A percentile compares a stretch with the other conserved stretches of the same genome.
phyloP scores from a whole-genome alignment of 2,888 invertebrate genomes.

The Flabesymbios commensalis region DNA sequence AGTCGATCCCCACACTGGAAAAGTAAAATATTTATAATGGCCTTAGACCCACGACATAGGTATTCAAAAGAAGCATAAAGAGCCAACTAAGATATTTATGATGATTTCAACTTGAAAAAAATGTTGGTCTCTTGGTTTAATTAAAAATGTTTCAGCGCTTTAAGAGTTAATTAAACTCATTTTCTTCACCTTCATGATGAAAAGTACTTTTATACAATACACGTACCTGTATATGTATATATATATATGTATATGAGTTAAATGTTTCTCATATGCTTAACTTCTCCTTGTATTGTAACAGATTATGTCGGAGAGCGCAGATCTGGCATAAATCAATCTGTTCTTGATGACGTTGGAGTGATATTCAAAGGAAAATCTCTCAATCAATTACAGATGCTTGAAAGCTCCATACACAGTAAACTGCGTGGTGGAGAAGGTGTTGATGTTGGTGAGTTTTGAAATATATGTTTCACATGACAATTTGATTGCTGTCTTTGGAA shows the following conservation, averaged over 20 bases:
- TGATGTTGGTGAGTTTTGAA: constrained; percentile 71
- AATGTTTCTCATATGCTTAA: background rate
- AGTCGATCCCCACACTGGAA: too few relatives aligned
- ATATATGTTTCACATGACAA: background rate
- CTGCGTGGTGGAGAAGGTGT: constrained; percentile 85
- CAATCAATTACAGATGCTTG: constrained; percentile 80
- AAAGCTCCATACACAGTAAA: constrained; percentile 83
- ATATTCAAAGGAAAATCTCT: constrained; percentile 94
- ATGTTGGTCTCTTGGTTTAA: too few relatives aligned
- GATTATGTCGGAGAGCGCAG: constrained; percentile 59
- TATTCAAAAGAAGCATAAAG: too few relatives aligned
- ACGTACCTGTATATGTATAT: background rate
- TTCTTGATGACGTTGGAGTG: constrained; percentile 83
- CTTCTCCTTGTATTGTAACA: background rate
- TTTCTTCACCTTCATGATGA: background rate
- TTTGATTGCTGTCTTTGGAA: too few relatives aligned
- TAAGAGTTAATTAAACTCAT: too few relatives aligned
- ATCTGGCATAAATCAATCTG: constrained; percentile 83
- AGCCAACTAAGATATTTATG: too few relatives aligned
- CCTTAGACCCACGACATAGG: too few relatives aligned
- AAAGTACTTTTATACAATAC: background rate
- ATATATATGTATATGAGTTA: background rate
- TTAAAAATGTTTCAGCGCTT: too few relatives aligned
- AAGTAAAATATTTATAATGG: too few relatives aligned
- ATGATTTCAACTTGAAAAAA: too few relatives aligned